These are phyloP conservation scores for Herminia tarsipennalis DNA, from an alignment of 2,888 invertebrate genomes.

Conservation along the genomic window DNA sequence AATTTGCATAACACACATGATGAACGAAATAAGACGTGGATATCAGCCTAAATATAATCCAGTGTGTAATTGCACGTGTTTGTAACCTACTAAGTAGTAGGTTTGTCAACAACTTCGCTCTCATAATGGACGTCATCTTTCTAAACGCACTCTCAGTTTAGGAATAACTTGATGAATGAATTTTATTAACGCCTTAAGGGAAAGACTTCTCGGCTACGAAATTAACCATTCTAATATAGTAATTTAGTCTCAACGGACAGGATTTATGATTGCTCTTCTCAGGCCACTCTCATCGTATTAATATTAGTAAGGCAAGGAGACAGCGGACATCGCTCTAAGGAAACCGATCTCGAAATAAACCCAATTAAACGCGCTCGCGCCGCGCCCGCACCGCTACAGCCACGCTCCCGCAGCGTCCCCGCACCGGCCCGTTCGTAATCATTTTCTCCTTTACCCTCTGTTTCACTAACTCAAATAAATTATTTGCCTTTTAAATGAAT, in stretches of 20 bases:
- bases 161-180: conserved; percentile 31
- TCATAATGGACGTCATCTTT: too few relatives aligned
- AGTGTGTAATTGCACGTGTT: too few relatives aligned
- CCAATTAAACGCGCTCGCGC: conserved; percentile 53
- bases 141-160: too few relatives aligned
- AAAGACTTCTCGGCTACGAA: conserved; percentile 38
- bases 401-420: conserved; percentile 16
- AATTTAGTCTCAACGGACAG: conserved; percentile 52
- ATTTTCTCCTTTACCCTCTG: conserved; percentile 39
- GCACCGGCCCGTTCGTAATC: conserved; percentile 25
- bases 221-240: conserved; percentile 51
- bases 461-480: conserved; percentile 56
- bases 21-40: too few relatives aligned
- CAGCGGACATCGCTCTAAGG: conserved; percentile 39
- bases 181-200: conserved; percentile 37
- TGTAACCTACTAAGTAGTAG: too few relatives aligned
- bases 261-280: conserved; percentile 58
- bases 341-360: conserved; percentile 56
- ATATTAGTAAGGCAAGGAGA: conserved; percentile 45
- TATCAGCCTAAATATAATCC: too few relatives aligned
- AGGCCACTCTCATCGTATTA: conserved; percentile 49
- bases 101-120: too few relatives aligned
- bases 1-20: too few relatives aligned
- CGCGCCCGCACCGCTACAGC: conserved; percentile 19
- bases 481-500: conserved; percentile 53